Evolutionary conservation across 2,113 vertebrate genomes (phyloP), one percentile per base, ranked within the genome.

Genomic region (Bufo bufo): DNA sequence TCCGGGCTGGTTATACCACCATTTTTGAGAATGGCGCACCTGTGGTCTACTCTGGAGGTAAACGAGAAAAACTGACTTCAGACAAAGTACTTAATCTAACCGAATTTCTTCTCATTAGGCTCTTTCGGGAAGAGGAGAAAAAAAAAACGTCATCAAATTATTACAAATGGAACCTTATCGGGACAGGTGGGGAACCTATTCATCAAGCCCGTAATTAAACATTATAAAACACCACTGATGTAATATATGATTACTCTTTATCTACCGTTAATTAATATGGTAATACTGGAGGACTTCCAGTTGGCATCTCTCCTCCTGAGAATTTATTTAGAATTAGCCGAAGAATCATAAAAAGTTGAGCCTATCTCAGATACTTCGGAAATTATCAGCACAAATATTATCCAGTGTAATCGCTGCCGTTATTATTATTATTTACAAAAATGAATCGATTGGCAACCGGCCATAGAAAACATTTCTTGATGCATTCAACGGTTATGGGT

Each of bases 21-120:
- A 91, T 92, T 93, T 92, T 91, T 82, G 92, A 87, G 92, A 92
- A 92, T 91, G 90, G 87, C 74, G 90, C 90, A 91, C 90, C 74
- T 89, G 91, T 91, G 91, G 90, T 92, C 89, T 90, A 88, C 9
- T 10, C 89, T 92, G 92, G 81, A 84, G 87, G 87, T 88, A 84
- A 84, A 75, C 50, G 56, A 58, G 50, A 17, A 77, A 63, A 88
- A 77, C 16, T 43, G 69, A 77, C 66, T 56, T 72, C 19, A 86
- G 19, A 85, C 8, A 77, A 83, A 66, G 43, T 49, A 19, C 77
- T 74, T 80, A 84, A 88, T 88, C 69, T 54, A 61, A 83, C 75
- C 9, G 16, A 82, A 50, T 84, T 75, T 88, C 19, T 66, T 84
- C 82, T 84, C 54, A 66, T 84, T 84, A 56, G 20, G n/a, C 54